These are phyloP conservation scores for Elgaria multicarinata DNA, from an alignment of 2,113 vertebrate genomes.

Conservation along the genomic window DNA sequence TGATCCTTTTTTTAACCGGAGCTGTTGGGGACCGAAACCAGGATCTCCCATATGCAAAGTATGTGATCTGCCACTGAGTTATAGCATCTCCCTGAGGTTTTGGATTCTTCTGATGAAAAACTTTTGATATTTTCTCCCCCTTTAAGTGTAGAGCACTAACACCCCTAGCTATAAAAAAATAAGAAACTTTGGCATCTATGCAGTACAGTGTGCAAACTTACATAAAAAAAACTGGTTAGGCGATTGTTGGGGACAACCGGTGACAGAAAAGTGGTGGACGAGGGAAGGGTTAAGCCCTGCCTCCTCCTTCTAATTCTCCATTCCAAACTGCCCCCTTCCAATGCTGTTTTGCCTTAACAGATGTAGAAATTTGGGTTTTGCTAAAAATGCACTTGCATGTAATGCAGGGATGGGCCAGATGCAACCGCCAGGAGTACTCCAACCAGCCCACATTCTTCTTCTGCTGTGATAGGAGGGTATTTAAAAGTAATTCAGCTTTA, in stretches of 20 bases:
- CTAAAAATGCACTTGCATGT: neutral
- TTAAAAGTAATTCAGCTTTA: no score
- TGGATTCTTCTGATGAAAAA: neutral
- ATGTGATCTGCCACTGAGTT: neutral
- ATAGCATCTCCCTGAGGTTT: neutral
- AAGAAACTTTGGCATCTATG: neutral
- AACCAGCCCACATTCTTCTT: no score
- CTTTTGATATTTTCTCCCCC: neutral
- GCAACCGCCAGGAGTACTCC: no score
- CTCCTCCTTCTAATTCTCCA: neutral
- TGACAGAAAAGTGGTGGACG: neutral
- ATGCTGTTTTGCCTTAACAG: neutral
- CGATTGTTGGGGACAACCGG: neutral
- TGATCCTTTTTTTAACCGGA: neutral
- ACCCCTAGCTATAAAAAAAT: neutral
- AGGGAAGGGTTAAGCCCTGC: neutral
- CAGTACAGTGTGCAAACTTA: neutral
- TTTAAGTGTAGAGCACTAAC: neutral
- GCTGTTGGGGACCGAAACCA: neutral
- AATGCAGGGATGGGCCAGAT: no score
- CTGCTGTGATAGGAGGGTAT: no score
- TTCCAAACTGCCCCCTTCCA: neutral
- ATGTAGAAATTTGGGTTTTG: neutral
- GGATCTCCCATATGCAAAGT: neutral
- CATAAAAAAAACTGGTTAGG: neutral